Base-by-base conservation (phyloP, 30 jellyfish, hydroid and myxozoan genomes). In the Turritopsis rubra region DNA sequence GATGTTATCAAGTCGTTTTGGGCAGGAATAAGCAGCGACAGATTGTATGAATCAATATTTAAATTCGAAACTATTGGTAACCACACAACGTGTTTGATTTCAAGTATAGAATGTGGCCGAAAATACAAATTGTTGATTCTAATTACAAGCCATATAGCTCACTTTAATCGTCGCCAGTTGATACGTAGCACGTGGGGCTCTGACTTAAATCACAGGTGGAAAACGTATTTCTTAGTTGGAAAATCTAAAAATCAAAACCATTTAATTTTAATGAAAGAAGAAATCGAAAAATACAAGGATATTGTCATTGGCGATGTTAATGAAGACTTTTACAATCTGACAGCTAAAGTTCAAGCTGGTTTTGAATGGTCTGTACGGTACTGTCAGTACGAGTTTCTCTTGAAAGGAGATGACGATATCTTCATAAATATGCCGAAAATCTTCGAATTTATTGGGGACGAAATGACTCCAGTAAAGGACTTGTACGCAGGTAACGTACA, bases 401-500 rank as follows among this genome's bases (percentile, higher is more conserved):
- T 80, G 60, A 80, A 80, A 29, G 83, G 52, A n/a, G 87, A 80
- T 29, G 87, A 80, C 1, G 87, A 80, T 29, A 53, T 80, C 22
- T 80, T 28, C 65, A 60, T 80, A 17, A 80, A 80, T 65, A 53
- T 80, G 66, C 87, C 87, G 8, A 28, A 26, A 24, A 53, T 80
- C n/a, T 26, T 80, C 24, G 54, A 23, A 65, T 80, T 80, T 29
- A 22, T 80, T 17, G 31, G 30, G 21, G 77, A 68, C 77, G 77
- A 68, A 19, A 53, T 9, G 0, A 68, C 77, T 17, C 77, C 77
- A 27, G 30, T 8, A 8, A 68, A 22, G 31, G 77, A 68, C 8
- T 87, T 82, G 4, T 82, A 82, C 28, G 18, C 84, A 21, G 89
- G 89, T 21, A 26, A 82, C 72, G 85, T 65, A 0, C 89, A 82